Evolutionary conservation across 1,140 invertebrate species (phyloP), one percentile per base, ranked within the genome.

Genomic region (Brachionus plicatilis): DNA sequence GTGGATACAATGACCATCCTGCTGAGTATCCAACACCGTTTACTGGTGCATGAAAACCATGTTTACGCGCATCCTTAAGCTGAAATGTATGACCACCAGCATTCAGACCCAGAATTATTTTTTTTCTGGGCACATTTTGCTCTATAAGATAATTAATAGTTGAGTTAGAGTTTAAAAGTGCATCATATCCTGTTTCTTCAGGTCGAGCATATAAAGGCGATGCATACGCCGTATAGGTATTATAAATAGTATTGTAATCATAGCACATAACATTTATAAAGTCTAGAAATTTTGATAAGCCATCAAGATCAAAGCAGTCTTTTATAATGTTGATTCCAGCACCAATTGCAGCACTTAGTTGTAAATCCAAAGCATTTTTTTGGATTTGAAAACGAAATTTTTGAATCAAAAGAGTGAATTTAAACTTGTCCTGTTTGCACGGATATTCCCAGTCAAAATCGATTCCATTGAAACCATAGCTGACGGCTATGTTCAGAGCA

Each of bases 361-460:
- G 27, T 70, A 70, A 70, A 70, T 70, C 4, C 2, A 70, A 8
- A n/a, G 27, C 12, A 8, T 70, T 37, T 70, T 70, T 70, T 37
- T 70, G 12, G 4, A 70, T 27, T 14, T 47, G 43, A 47, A 47
- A 76, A 9, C 41, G 37, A 76, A 76, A 45, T 76, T 45, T 24
- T 50, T 50, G 41, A 7, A 76, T 5, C 14, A 76, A 76, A 29
- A 45, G 7, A 11, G 72, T 76, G 12, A 45, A 76, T 45, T 45
- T 45, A 27, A 27, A 76, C 41, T 76, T 76, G 41, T 76, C 37
- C 6, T 76, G 45, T 27, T 45, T 45, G 27, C 72, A 76, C 12
- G 72, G 72, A 50, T 76, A 76, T 76, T 76, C 72, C 72, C 72
- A 76, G 45, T 76, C 72, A 76, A 76, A 76, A 76, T 76, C 72